phyloP scores from a whole-genome alignment of 1,140 invertebrate species.

The Pentalonia nigronervosa region DNA sequence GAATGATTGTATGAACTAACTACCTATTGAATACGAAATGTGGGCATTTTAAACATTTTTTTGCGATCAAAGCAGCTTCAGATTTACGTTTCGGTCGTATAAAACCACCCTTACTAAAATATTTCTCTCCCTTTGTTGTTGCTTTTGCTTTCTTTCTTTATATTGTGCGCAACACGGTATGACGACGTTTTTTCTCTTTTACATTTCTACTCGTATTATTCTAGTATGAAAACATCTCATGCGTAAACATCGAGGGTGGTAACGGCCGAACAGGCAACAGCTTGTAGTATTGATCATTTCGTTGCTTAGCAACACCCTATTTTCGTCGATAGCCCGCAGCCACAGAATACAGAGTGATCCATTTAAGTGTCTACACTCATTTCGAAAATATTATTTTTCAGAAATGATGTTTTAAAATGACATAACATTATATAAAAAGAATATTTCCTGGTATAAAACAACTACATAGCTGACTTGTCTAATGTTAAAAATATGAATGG shows the following conservation, averaged over 20 bases:
- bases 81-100: neutral
- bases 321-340: neutral
- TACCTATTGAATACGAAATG: neutral
- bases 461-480: no score
- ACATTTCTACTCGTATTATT: neutral
- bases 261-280: neutral
- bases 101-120: neutral
- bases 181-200: neutral
- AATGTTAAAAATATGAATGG: no score
- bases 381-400: no score
- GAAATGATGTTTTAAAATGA: no score
- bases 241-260: neutral
- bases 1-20: neutral
- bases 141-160: neutral
- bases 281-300: neutral
- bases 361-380: no score
- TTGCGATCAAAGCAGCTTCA: neutral
- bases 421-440: no score
- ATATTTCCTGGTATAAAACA: neutral
- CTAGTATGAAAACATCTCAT: neutral
- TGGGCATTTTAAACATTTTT: neutral
- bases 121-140: neutral
- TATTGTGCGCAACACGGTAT: neutral
- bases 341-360: no score
- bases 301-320: neutral